Evolutionary conservation across 1,140 invertebrate genomes (phyloP), one percentile per base, ranked within the genome.

Genomic region (Triops longicaudatus): DNA sequence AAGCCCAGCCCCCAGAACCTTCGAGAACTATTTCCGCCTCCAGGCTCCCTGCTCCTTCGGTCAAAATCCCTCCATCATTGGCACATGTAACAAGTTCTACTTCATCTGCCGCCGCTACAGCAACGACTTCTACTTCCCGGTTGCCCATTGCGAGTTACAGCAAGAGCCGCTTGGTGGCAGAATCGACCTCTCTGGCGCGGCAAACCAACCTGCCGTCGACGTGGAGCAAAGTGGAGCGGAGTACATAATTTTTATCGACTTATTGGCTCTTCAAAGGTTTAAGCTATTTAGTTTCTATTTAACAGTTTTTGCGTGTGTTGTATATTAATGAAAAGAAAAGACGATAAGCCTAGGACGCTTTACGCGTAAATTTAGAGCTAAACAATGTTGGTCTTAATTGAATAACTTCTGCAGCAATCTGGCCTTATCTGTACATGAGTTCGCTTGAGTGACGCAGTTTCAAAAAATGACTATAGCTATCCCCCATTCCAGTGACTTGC

Each of bases 401-500:
- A 10, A 17, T 22, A 9, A 6, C 3, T 17, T 17, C 50, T 17
- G 11, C 50, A 1, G 17, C 17, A n/a, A n/a, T 63, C 14, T 14
- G 6, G 50, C 22, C 17, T 63, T 63, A n/a, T 63, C 22, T 22
- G 6, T n/a, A 63, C 14, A 63, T 63, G 14, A 63, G 14, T 63
- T 63, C 17, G 50, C 50, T 63, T 63, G 50, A 63, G 31, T 37
- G 31, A 37, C 31, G 2, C 31, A 4, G 7, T 7, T 37, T 37
- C 50, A 2, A 22, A 63, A 63, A 9, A n/a, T 17, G 17, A 63
- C 22, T 63, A 14, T 63, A 37, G 2, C 31, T 37, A 37, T 37
- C 31, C 31, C 22, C 50, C 50, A 63, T 63, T 63, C 50, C 50
- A 63, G n/a, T 63, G 50, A 63, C 50, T 63, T 63, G 50, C 50